Evolutionary conservation across 2,797 vertebrate species (phyloP).

Genomic region (Pterois miles): DNA sequence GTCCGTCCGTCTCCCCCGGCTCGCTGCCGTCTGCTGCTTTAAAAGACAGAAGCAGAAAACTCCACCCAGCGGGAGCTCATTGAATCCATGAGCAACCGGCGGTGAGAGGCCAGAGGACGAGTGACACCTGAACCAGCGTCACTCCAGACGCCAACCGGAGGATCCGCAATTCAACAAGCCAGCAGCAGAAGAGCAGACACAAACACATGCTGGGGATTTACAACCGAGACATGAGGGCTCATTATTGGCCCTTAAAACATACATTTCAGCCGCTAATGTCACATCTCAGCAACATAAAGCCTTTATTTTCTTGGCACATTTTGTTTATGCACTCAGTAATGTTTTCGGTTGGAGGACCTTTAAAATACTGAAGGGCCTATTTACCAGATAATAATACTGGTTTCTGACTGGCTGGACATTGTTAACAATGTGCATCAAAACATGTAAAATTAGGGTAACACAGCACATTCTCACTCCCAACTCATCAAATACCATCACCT

Average conservation of each 20-base stretch:
- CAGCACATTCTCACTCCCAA: no score
- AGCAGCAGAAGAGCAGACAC: neutral
- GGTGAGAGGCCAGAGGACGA: neutral
- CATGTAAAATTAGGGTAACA: no score
- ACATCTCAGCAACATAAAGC: no score
- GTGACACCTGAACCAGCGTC: slow-evolving; percentile 26
- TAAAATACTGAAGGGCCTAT: no score
- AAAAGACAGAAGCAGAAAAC: slow-evolving; percentile 22
- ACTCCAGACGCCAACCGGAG: neutral
- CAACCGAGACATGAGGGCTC: no score
- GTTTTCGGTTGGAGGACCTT: no score
- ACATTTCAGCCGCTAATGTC: neutral
- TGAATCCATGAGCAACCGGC: slow-evolving; percentile 16
- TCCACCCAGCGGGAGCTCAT: slow-evolving; percentile 6
- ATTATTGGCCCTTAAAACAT: neutral
- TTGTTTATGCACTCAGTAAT: no score
- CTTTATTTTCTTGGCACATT: no score
- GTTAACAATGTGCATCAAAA: no score
- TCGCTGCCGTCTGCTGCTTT: neutral
- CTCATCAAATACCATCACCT: no score
- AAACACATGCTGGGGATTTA: neutral
- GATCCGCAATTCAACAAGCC: neutral
- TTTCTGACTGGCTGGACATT: no score
- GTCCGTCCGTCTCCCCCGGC: neutral
- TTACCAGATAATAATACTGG: no score